Evolutionary conservation across 1,140 invertebrate genomes (phyloP).

Genomic region (Subanguina moxae): DNA sequence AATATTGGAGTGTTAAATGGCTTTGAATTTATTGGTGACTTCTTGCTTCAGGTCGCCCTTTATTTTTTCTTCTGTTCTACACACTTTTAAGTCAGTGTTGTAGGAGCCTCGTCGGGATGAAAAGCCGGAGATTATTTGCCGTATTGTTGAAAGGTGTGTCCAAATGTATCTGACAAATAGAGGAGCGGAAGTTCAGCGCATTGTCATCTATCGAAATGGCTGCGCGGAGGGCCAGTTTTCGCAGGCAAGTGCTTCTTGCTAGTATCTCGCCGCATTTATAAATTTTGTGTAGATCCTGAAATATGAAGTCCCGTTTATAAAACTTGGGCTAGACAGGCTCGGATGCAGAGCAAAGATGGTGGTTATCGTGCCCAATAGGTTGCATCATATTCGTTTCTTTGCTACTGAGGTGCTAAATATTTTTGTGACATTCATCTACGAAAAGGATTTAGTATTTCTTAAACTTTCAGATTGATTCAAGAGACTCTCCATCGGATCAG

Average conservation of each 20-base stretch:
- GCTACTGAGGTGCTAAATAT: too few relatives aligned
- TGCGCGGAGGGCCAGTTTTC: slow-evolving; percentile 9
- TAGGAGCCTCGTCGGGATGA: slow-evolving; percentile 9
- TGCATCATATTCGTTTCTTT: slow-evolving; percentile 15
- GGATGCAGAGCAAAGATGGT: slow-evolving; percentile 7
- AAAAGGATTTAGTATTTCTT: too few relatives aligned
- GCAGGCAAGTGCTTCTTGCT: slow-evolving; percentile 9
- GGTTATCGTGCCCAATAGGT: slow-evolving; percentile 11
- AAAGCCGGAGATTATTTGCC: not conserved
- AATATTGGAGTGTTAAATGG: slow-evolving; percentile 16
- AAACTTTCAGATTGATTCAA: too few relatives aligned
- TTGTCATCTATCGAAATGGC: slow-evolving; percentile 22
- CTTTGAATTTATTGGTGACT: too few relatives aligned
- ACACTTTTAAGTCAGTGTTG: too few relatives aligned
- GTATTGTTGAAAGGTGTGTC: not conserved
- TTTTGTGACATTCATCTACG: too few relatives aligned
- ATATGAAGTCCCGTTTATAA: slow-evolving; percentile 14
- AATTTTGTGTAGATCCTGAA: slow-evolving; percentile 13
- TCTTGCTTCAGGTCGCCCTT: slow-evolving; percentile 7
- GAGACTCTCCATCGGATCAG: too few relatives aligned
- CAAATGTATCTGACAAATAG: slow-evolving; percentile 3
- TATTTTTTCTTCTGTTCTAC: too few relatives aligned
- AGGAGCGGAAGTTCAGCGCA: not conserved
- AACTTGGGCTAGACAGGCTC: slow-evolving; percentile 1
- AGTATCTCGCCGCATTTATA: too few relatives aligned